Base-by-base conservation (phyloP, 2,797 vertebrate genomes). In the Anguilla megastoma region DNA sequence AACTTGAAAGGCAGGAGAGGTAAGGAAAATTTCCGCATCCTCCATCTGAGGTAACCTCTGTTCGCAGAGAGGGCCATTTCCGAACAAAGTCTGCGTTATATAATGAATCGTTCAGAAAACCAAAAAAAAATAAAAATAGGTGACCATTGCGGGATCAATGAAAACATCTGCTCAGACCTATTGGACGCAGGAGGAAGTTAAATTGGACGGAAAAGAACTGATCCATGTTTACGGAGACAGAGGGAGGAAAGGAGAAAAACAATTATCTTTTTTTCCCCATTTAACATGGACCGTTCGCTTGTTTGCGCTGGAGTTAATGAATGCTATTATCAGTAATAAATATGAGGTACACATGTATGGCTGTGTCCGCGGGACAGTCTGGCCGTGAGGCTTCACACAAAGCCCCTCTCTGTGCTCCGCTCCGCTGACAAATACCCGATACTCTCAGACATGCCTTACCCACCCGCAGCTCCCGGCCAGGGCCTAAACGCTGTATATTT, bases 401-500 rank as follows among this genome's bases (percentile, higher is more conserved):
- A 90, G 86, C 69, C 58, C 74, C 56, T 89, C 86, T 87, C 88
- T 91, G 88, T 90, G 86, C 54, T 82, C 84, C 30, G 76, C 84
- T 18, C 52, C 36, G 33, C 87, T 89, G 79, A 89, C 80, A 87
- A 82, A 45, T n/a, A 85, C 85, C 54, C 50, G 45, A 88, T 89
- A 84, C 84, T 80, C 87, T 71, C 63, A 86, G 85, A 66, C 86
- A 76, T 86, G 83, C 86, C 87, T 87, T 69, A 84, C 14, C 56
- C 84, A 74, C 60, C 88, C 63, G 86, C 69, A 36, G 69, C 84
- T 58, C 74, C 6, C 21, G 58, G 52, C 16, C 85, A 71, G 63
- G 87, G 74, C 85, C 85, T n/a, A 87, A 87, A 80, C 76, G 33
- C 82, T 89, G 87, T 89, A 90, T 87, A 89, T 89, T 89, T 91